phyloP scores from a whole-genome alignment of 2,113 vertebrate genomes.

The Gopherus evgoodei region DNA sequence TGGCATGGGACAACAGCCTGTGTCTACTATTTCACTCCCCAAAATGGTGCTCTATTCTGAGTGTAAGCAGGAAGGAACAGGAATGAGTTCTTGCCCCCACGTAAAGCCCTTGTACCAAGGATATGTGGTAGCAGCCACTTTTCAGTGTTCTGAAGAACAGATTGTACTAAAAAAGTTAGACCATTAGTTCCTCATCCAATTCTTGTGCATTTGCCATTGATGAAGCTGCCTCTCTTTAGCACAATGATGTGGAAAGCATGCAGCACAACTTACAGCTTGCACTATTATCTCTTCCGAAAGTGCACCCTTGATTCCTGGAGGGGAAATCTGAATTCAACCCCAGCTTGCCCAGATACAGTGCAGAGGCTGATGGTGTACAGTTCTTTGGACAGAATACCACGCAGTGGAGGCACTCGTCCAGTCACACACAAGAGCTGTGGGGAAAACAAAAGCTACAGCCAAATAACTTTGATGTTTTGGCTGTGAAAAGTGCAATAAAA shows the following conservation, averaged over 20 bases:
- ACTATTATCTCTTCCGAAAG: not conserved
- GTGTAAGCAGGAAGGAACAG: not conserved
- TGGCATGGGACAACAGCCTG: not conserved
- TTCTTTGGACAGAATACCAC: not conserved
- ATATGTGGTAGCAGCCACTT: not conserved
- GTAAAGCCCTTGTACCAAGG: not conserved
- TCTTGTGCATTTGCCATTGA: not conserved
- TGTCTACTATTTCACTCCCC: not conserved
- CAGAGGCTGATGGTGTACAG: not conserved
- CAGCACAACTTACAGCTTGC: not conserved
- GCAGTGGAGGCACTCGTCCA: not conserved
- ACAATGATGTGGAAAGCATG: not conserved
- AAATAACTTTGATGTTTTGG: not conserved
- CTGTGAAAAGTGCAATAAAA: slow-evolving; percentile 7
- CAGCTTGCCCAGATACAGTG: not conserved
- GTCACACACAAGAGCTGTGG: slow-evolving; percentile 11
- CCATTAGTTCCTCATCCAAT: not conserved
- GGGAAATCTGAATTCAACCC: not conserved
- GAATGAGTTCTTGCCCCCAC: not conserved
- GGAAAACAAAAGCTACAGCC: not conserved
- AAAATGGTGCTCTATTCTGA: not conserved
- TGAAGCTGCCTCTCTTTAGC: not conserved
- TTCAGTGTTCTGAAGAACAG: not conserved
- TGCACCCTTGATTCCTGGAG: not conserved
- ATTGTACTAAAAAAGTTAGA: not conserved